Base-by-base conservation (phyloP, 2,113 vertebrate species). In the Atherinomorus stipes region DNA sequence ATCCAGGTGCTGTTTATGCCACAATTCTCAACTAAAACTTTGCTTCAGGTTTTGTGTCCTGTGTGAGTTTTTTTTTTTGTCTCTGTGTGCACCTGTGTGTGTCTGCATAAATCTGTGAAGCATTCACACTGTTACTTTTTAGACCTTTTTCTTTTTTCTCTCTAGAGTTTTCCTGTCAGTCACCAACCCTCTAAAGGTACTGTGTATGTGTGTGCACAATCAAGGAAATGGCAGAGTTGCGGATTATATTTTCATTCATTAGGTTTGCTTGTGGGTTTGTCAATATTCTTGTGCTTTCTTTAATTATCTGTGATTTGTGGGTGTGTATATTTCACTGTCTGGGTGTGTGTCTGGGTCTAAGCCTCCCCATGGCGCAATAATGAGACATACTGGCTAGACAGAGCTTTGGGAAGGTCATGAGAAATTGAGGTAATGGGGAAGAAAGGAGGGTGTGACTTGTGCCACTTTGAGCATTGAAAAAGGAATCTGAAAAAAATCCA, bases 381-480 rank as follows among this genome's bases (percentile, higher is more conserved):
- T 90, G 90, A 92, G 85, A 85, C 78, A 77, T 61, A 80, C 77
- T 84, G 80, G 77, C 59, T 37, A 81, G 80, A 89, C 80, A 71
- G 76, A 77, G 81, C 71, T 73, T 80, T 49, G 81, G 86, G 88
- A 92, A 89, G 87, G 87, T 88, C 85, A 71, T 22, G 64, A 59
- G 85, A 87, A 87, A 90, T 71, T 78, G 83, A 85, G 72, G 71
- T 64, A 71, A 64, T 34, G 69, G 60, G 44, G 58, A 80, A 80
- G 76, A 84, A 58, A 45, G 63, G 74, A 68, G 75, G 58, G 74
- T 74, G 82, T 62, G 65, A 83, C 67, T 80, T 22, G 59, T 69
- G 73, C 11, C 34, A 67, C 65, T 62, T 34, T 25, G 69, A 66
- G 56, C 61, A 53, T 44, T 31, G 80, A 81, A 81, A 77, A 70